phyloP scores from a whole-genome alignment of 1,140 invertebrate genomes.

The Diprion similis region DNA sequence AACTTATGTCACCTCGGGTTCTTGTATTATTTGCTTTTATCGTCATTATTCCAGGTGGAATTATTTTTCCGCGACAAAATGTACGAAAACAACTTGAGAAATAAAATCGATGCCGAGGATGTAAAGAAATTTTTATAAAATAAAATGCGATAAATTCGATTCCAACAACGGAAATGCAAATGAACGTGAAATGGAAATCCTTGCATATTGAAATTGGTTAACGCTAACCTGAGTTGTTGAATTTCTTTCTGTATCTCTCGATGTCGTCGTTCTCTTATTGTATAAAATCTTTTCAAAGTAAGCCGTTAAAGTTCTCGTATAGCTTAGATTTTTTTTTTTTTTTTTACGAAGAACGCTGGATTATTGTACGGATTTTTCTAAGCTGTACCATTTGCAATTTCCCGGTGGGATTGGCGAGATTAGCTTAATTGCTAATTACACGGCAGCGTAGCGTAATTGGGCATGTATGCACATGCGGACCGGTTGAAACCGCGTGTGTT shows the following conservation, averaged over 20 bases:
- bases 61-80: not conserved
- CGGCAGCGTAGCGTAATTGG: not conserved
- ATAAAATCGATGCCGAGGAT: not conserved
- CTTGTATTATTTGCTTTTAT: not conserved
- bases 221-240: too few species aligned
- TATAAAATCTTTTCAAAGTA: not conserved
- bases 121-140: too few species aligned
- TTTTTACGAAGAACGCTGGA: not conserved
- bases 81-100: not conserved
- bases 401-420: not conserved
- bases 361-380: not conserved
- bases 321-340: too few species aligned
- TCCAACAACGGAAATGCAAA: too few species aligned
- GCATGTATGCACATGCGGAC: not conserved
- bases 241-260: too few species aligned
- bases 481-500: not conserved
- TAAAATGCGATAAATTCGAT: too few species aligned
- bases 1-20: not conserved
- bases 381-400: not conserved
- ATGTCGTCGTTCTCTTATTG: too few species aligned
- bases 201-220: too few species aligned
- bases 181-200: too few species aligned
- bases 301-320: not conserved
- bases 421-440: slow-evolving; percentile 1
- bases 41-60: slow-evolving; percentile 15